A percentile compares a stretch with the other conserved stretches of the same genome.
phyloP scores from a whole-genome alignment of 2,113 vertebrate genomes.

The Ammospiza caudacuta region DNA sequence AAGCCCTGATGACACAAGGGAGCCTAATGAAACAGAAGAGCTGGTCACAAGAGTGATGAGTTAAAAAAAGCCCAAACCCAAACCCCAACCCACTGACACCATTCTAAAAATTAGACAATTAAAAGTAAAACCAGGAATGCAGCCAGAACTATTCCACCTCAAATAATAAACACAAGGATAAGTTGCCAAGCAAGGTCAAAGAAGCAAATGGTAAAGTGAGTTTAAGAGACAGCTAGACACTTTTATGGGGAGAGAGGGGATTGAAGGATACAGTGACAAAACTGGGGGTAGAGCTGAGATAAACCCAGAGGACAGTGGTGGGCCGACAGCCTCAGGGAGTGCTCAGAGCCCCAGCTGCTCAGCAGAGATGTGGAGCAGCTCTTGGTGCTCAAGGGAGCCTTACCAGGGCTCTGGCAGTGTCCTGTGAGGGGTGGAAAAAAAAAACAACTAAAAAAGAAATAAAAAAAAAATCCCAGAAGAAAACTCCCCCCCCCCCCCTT shows the following conservation, averaged over 20 bases:
- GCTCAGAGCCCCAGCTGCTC: neutral
- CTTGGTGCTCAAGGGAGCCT: neutral
- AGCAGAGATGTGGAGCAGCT: neutral
- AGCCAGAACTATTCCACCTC: constrained; percentile 59
- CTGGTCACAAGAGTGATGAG: neutral
- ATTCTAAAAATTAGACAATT: constrained; percentile 40
- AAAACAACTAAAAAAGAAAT: neutral
- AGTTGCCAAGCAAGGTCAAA: constrained; percentile 63
- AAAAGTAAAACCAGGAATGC: constrained; percentile 52
- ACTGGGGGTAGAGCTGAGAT: constrained; percentile 34
- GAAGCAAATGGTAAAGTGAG: constrained; percentile 65
- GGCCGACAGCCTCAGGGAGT: neutral
- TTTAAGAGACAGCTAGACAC: constrained; percentile 63
- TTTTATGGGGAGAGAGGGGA: constrained; percentile 63
- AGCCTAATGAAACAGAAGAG: constrained; percentile 43
- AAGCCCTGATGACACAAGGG: neutral
- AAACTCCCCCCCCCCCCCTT: neutral
- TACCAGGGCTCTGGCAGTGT: neutral
- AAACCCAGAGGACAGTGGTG: constrained; percentile 19
- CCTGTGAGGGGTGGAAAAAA: neutral
- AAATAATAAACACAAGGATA: constrained; percentile 67
- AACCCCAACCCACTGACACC: constrained; percentile 25
- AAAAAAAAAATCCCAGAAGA: neutral
- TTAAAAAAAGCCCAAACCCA: neutral
- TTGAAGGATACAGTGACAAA: constrained; percentile 63